Percentiles rank a stretch among this genome's conserved stretches.
Conservation (phyloP, 2,888 invertebrate genomes). For the Asteroscopus sphinx region DNA sequence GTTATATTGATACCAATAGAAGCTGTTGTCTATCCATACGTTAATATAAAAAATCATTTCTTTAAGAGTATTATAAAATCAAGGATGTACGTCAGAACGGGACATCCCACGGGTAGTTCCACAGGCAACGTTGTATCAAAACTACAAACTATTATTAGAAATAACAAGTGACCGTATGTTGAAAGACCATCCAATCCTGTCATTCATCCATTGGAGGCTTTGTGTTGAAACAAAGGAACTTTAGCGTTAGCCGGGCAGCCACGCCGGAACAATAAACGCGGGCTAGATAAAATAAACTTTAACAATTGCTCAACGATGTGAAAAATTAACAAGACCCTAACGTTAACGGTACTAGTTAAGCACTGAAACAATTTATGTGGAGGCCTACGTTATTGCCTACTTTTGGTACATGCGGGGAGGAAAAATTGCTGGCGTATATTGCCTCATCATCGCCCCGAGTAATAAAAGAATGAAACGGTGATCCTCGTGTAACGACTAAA, state of each 20-base stretch:
- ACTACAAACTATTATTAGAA: constrained; percentile 41
- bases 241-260: constrained; percentile 34
- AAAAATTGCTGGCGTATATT: constrained; percentile 22
- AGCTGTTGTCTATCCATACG: no score
- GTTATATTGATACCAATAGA: no score
- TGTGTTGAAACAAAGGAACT: constrained; percentile 51
- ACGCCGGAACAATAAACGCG: constrained; percentile 45
- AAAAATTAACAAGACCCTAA: constrained; percentile 56
- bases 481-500: constrained; percentile 3
- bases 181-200: constrained; percentile 32
- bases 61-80: neutral
- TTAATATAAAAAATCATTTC: no score
- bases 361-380: constrained; percentile 42
- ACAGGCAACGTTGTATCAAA: constrained; percentile 29
- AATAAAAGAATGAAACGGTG: constrained; percentile 17
- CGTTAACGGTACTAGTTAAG: constrained; percentile 41
- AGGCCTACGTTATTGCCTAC: constrained; percentile 19
- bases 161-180: constrained; percentile 43
- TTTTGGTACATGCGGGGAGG: constrained; percentile 18
- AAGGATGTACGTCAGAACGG: neutral
- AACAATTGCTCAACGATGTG: constrained; percentile 53
- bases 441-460: constrained; percentile 21
- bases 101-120: constrained; percentile 6
- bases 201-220: constrained; percentile 44
- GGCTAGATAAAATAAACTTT: constrained; percentile 54